Percentiles rank a stretch among this genome's conserved stretches.
Evolutionary conservation across 2,797 vertebrate species (phyloP).

Genomic region (Labeo calbasu): DNA sequence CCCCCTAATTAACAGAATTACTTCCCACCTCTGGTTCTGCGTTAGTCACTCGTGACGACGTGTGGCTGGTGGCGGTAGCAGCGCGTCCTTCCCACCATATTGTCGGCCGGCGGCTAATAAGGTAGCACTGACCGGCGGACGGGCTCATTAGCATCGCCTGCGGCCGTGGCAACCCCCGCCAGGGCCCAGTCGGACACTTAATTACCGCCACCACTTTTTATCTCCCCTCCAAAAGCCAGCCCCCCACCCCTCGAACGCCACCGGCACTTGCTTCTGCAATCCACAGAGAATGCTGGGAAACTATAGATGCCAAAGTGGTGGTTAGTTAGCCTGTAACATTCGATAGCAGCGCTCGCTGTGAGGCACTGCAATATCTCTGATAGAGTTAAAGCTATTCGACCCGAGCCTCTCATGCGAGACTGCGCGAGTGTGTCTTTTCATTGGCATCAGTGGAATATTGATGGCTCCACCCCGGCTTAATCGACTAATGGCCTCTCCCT

Average conservation of each 20-base stretch:
- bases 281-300: conserved; percentile 41
- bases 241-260: conserved; percentile 32
- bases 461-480: conserved; percentile 79
- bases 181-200: conserved; percentile 79
- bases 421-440: conserved; percentile 62
- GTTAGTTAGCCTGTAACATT: conserved; percentile 47
- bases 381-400: conserved; percentile 43
- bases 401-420: conserved; percentile 40
- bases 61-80: conserved; percentile 58
- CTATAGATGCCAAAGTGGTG: conserved; percentile 52
- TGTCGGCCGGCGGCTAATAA: conserved; percentile 78
- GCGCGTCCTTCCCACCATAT: conserved; percentile 76
- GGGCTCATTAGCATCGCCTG: conserved; percentile 82
- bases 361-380: conserved; percentile 48
- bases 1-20: conserved; percentile 80
- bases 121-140: conserved; percentile 74
- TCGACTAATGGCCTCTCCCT: conserved; percentile 82
- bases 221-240: conserved; percentile 58
- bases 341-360: conserved; percentile 17
- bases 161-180: conserved; percentile 75
- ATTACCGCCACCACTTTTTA: conserved; percentile 75
- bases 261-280: conserved; percentile 38
- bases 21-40: conserved; percentile 71
- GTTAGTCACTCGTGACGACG: conserved; percentile 75
- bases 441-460: conserved; percentile 79